A percentile compares a stretch with the other conserved stretches of the same genome.
Conservation (phyloP, 2,888 invertebrate species). For the Proisotoma minuta region DNA sequence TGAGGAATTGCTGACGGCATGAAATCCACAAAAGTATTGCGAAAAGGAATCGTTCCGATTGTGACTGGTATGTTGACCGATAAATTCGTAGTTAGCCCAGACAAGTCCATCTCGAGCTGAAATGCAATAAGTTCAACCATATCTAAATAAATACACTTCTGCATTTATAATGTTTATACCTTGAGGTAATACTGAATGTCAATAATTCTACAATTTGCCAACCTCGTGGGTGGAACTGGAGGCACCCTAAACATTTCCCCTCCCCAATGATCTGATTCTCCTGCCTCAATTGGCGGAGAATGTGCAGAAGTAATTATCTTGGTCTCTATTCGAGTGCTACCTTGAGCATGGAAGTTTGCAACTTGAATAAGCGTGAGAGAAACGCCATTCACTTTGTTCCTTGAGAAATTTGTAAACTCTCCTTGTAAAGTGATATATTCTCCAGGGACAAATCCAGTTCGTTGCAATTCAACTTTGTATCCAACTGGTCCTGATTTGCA, state of each 20-base stretch:
- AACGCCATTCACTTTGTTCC: constrained; percentile 13
- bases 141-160: no score
- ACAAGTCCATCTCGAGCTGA: constrained; percentile 22
- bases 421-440: constrained; percentile 13
- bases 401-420: constrained; percentile 22
- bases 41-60: constrained; percentile 28
- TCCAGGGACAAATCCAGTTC: constrained; percentile 23
- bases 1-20: not conserved
- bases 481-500: constrained; percentile 29
- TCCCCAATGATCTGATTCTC: constrained; percentile 19
- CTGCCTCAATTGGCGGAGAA: constrained; percentile 13
- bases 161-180: not conserved
- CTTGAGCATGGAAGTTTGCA: constrained; percentile 17
- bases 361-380: constrained; percentile 18
- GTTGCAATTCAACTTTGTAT: constrained; percentile 5
- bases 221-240: constrained; percentile 20
- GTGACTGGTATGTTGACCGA: constrained; percentile 10
- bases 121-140: no score
- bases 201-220: constrained; percentile 24
- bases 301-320: constrained; percentile 7
- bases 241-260: constrained; percentile 11
- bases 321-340: not conserved
- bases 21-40: constrained; percentile 6
- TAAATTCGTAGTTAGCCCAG: constrained; percentile 19
- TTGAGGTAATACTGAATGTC: constrained; percentile 23